phyloP scores from a whole-genome alignment of 2,113 vertebrate genomes.

The Solea senegalensis region DNA sequence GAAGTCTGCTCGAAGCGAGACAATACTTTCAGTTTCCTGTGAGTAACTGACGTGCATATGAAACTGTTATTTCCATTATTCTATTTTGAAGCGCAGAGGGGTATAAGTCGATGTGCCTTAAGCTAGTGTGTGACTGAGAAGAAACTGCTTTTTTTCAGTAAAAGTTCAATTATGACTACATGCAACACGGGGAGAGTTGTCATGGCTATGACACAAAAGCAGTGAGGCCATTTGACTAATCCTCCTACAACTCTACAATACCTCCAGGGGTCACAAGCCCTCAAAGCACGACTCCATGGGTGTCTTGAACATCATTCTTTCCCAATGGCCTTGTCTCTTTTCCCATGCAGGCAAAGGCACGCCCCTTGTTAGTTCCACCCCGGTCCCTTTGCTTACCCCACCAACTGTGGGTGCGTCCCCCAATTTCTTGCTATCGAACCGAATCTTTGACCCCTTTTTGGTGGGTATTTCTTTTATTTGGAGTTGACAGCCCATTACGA shows the following conservation, averaged over 20 bases:
- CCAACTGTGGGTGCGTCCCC: slow-evolving; percentile 39
- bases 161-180: slow-evolving; percentile 80
- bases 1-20: slow-evolving; percentile 7
- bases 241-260: slow-evolving; percentile 42
- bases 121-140: slow-evolving; percentile 31
- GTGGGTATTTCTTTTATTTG: slow-evolving; percentile 60
- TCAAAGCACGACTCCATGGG: slow-evolving; percentile 69
- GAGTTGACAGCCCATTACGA: slow-evolving; percentile 61
- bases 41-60: slow-evolving; percentile 20
- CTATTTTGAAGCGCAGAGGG: slow-evolving; percentile 11
- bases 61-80: slow-evolving; percentile 38
- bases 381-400: slow-evolving; percentile 41
- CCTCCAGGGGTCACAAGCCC: slow-evolving; percentile 63
- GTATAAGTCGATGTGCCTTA: slow-evolving; percentile 12
- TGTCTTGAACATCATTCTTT: slow-evolving; percentile 75
- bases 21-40: not conserved
- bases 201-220: slow-evolving; percentile 78
- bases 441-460: slow-evolving; percentile 48
- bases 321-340: slow-evolving; percentile 62
- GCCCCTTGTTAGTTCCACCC: slow-evolving; percentile 81
- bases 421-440: slow-evolving; percentile 37
- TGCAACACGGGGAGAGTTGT: slow-evolving; percentile 68
- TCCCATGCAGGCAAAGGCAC: slow-evolving; percentile 62
- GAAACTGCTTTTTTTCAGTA: slow-evolving; percentile 59
- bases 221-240: slow-evolving; percentile 60